Evolutionary conservation across 2,113 vertebrate genomes (phyloP).

Genomic region (Spea multiplicata): DNA sequence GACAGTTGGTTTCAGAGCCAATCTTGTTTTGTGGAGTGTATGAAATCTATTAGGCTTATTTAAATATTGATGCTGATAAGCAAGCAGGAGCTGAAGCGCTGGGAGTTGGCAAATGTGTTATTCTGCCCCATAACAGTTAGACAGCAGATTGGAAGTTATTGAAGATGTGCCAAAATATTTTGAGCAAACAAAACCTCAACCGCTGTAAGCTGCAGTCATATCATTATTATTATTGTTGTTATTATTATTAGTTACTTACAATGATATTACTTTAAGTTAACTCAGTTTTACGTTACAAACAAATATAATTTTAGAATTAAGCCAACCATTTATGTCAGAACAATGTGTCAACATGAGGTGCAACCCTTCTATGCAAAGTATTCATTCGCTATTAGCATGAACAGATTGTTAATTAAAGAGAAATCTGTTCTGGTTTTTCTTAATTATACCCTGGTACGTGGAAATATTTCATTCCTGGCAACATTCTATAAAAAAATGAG

Average conservation of each 20-base stretch:
- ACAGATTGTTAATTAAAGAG: slow-evolving; percentile 49
- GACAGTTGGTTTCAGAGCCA: slow-evolving; percentile 14
- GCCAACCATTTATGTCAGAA: too few species aligned
- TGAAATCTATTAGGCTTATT: slow-evolving; percentile 23
- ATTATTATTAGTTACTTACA: not conserved
- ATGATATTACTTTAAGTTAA: not conserved
- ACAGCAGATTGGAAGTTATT: slow-evolving; percentile 42
- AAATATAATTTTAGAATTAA: not conserved
- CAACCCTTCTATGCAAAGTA: slow-evolving; percentile 23
- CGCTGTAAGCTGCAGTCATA: slow-evolving; percentile 3
- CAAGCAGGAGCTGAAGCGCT: slow-evolving; percentile 8
- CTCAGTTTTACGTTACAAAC: not conserved
- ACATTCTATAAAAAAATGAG: slow-evolving; percentile 16
- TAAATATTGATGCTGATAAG: slow-evolving; percentile 7
- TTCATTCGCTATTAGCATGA: slow-evolving; percentile 41
- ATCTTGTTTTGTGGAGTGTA: slow-evolving; percentile 5
- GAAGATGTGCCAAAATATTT: slow-evolving; percentile 24
- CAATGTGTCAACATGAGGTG: not conserved
- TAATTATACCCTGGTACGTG: slow-evolving; percentile 43
- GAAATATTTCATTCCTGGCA: slow-evolving; percentile 53
- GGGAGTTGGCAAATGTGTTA: slow-evolving; percentile 29
- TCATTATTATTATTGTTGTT: slow-evolving; percentile 3
- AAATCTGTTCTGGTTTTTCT: slow-evolving; percentile 42
- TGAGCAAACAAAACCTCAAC: slow-evolving; percentile 23
- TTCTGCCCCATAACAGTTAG: slow-evolving; percentile 26